A percentile compares a stretch with the other conserved stretches of the same genome.
Evolutionary conservation across 53 echinoderm and acorn worm genomes (phyloP).

Genomic region (Paelopatides confundens): DNA sequence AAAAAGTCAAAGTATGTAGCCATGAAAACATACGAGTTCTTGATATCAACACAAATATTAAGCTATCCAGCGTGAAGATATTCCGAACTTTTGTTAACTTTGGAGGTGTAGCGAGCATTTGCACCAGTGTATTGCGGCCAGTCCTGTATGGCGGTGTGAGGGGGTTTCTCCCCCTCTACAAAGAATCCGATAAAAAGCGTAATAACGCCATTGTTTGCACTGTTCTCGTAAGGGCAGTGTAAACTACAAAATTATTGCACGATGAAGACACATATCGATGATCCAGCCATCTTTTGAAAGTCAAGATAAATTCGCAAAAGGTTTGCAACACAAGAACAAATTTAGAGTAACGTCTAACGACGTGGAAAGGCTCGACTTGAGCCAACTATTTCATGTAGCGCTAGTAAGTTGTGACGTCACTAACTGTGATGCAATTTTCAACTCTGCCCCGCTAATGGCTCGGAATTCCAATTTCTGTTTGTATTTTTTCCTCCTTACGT

Average conservation of each 20-base stretch:
- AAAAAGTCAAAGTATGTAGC: neutral
- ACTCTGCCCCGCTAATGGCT: constrained; percentile 19
- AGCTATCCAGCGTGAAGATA: constrained; percentile 49
- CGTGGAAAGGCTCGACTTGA: neutral
- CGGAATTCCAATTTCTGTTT: neutral
- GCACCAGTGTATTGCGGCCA: constrained; percentile 14
- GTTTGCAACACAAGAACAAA: neutral
- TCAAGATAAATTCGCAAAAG: constrained; percentile 1
- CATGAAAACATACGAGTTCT: constrained; percentile 1
- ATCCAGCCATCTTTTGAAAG: constrained; percentile 9
- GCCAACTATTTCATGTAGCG: neutral
- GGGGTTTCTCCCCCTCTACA: neutral
- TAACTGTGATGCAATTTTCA: constrained; percentile 39
- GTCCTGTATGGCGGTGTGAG: neutral
- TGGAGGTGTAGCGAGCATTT: constrained; percentile 1
- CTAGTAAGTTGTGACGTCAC: constrained; percentile 15
- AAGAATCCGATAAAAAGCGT: constrained; percentile 17
- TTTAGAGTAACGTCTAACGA: neutral
- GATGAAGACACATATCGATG: neutral
- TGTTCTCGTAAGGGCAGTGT: constrained; percentile 6
- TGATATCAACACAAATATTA: constrained; percentile 46
- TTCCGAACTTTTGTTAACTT: constrained; percentile 6
- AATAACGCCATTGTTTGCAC: constrained; percentile 9
- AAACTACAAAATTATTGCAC: constrained; percentile 42
- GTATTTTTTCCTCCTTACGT: neutral